These are phyloP conservation scores for Chloropsis hardwickii DNA, from an alignment of 2,113 vertebrate species.

Conservation along the genomic window DNA sequence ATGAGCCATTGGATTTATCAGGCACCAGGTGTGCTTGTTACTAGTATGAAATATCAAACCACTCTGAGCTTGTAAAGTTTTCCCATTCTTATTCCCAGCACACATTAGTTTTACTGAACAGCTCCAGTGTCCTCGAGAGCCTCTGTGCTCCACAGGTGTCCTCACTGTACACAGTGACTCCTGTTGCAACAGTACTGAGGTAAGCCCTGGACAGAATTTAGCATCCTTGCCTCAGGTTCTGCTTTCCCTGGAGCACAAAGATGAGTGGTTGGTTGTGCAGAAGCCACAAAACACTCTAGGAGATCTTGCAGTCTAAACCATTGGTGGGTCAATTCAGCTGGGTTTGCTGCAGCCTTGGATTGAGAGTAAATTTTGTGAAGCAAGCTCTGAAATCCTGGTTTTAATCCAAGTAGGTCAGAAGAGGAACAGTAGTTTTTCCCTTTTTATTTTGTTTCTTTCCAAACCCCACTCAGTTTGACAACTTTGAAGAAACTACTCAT, in stretches of 20 bases:
- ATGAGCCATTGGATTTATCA: not conserved
- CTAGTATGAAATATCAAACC: not conserved
- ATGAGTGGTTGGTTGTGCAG: not conserved
- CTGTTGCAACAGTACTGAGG: not conserved
- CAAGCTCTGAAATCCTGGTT: not conserved
- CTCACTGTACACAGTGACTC: fast-evolving
- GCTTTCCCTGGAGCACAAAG: not conserved
- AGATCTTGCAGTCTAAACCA: not conserved
- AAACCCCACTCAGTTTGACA: not conserved
- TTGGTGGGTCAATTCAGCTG: not conserved
- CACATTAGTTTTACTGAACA: not conserved
- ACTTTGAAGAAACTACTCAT: not conserved
- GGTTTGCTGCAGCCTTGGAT: not conserved
- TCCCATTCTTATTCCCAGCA: not conserved
- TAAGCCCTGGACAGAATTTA: not conserved
- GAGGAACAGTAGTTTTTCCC: not conserved
- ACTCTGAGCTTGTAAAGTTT: not conserved
- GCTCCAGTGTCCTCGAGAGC: not conserved
- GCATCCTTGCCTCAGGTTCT: not conserved
- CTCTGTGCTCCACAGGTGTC: not conserved
- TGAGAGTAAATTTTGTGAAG: not conserved
- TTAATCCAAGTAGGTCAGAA: not conserved
- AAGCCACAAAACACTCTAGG: not conserved
- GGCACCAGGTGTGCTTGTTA: not conserved
- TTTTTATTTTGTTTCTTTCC: not conserved